Base-by-base conservation (phyloP, 2,113 vertebrate species). In the Phrynosoma blainvillii region DNA sequence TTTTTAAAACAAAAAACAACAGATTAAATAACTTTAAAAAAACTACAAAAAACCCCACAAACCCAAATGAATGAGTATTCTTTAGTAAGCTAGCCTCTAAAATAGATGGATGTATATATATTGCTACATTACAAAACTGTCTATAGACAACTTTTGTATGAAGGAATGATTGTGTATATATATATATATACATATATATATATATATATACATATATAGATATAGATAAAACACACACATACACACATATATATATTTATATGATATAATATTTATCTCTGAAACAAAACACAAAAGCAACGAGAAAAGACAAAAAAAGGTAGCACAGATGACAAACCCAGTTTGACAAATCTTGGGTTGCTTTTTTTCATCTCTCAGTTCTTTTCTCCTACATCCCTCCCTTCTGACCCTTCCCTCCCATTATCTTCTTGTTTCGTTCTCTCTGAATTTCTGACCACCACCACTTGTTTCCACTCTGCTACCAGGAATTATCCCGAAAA, bases 401-500 rank as follows among this genome's bases (percentile, higher is more conserved):
- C 0, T 88, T 6, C 78, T 65, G 78, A 32, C 93, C 83, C 56
- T 88, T 82, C 79, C 91, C 27, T 84, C 87, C 23, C 82, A 47
- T 62, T 52, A 5, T 89, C 84, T 94, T 96, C 95, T 96, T 93
- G 95, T 94, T 92, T 90, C 95, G 95, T 94, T 96, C 92, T 84
- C 54, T 96, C 95, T 96, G 95, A 95, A 93, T 96, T 96, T 96
- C 95, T 96, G 96, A 98, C 68, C 96, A 92, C 96, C 97, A 94
- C 97, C 96, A 97, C 98, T 98, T 98, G 97, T 99, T 97, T 98
- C 97, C 97, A 91, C 97, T 97, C 97, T 98, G 96, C 98, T 97
- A 97, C 98, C 98, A 99, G 98, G 98, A 98, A 98, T 98, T 97
- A 98, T 98, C 98, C 98, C 98, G 98, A 98, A 99, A 98, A 98